Evolutionary conservation across 2,113 vertebrate genomes (phyloP).

Genomic region (Parotia lawesii): DNA sequence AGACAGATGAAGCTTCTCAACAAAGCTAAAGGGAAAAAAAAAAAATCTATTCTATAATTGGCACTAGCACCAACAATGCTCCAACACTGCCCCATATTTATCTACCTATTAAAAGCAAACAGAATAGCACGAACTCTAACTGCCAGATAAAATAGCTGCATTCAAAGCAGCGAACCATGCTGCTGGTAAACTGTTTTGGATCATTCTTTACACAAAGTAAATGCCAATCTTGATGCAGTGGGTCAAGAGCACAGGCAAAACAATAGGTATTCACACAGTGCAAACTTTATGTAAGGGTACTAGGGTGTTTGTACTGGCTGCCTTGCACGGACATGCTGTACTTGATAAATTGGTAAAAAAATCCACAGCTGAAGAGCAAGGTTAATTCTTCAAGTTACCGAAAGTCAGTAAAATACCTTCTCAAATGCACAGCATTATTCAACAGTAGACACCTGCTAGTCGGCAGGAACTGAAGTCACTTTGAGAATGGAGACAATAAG

Average conservation of each 20-base stretch:
- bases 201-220: background rate
- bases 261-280: background rate
- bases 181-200: background rate
- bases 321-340: background rate
- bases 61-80: background rate
- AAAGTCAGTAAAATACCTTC: background rate
- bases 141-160: background rate
- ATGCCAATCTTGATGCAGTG: background rate
- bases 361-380: fast-evolving
- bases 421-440: background rate
- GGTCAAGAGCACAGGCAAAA: background rate
- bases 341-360: background rate
- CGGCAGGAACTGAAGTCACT: background rate
- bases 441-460: background rate
- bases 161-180: background rate
- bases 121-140: background rate
- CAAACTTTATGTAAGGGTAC: background rate
- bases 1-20: background rate
- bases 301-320: background rate
- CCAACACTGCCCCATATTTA: background rate
- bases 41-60: background rate
- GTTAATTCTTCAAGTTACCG: background rate
- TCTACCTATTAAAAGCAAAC: background rate
- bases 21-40: background rate
- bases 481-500: background rate